Percentiles rank a stretch among this genome's conserved stretches.
Conservation (phyloP, 1,140 invertebrate species). For the Trichonephila clavipes region DNA sequence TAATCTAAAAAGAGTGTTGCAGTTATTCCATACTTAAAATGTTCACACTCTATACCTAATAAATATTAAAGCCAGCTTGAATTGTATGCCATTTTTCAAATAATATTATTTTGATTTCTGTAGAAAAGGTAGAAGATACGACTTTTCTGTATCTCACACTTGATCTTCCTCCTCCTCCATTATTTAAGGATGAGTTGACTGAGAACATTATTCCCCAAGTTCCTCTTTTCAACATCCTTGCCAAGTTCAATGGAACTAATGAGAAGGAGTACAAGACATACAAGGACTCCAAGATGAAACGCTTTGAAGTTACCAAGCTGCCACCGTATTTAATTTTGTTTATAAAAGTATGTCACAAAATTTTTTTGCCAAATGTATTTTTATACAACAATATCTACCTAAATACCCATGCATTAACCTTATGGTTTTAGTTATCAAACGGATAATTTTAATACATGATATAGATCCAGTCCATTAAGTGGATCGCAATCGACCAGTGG, state of each 20-base stretch:
- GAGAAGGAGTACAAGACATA: slow-evolving; percentile 99
- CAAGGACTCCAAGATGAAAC: slow-evolving; percentile 98
- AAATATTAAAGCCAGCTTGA: too few relatives aligned
- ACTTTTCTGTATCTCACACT: slow-evolving; percentile 98
- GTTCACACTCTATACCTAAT: too few relatives aligned
- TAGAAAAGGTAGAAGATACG: slow-evolving; percentile 91
- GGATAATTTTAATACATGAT: too few relatives aligned
- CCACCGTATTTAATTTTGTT: slow-evolving; percentile 98
- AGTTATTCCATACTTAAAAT: too few relatives aligned
- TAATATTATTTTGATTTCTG: neutral
- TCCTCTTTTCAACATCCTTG: slow-evolving; percentile 94
- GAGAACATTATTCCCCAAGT: slow-evolving; percentile 99
- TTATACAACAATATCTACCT: too few relatives aligned
- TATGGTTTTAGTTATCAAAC: too few relatives aligned
- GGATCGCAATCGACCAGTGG: too few relatives aligned
- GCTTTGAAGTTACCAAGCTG: slow-evolving; percentile 96
- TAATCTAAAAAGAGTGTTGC: too few relatives aligned
- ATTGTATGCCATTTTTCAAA: neutral
- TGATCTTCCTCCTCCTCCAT: slow-evolving; percentile 95
- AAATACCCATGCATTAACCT: too few relatives aligned
- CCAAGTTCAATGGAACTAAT: slow-evolving; percentile 96
- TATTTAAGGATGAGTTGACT: slow-evolving; percentile 97
- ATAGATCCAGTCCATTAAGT: too few relatives aligned
- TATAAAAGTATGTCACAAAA: slow-evolving; percentile 87
- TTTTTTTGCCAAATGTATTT: too few relatives aligned